These are phyloP conservation scores for Paedocypris sp. DNA, from an alignment of 2,113 vertebrate species.

Conservation along the genomic window DNA sequence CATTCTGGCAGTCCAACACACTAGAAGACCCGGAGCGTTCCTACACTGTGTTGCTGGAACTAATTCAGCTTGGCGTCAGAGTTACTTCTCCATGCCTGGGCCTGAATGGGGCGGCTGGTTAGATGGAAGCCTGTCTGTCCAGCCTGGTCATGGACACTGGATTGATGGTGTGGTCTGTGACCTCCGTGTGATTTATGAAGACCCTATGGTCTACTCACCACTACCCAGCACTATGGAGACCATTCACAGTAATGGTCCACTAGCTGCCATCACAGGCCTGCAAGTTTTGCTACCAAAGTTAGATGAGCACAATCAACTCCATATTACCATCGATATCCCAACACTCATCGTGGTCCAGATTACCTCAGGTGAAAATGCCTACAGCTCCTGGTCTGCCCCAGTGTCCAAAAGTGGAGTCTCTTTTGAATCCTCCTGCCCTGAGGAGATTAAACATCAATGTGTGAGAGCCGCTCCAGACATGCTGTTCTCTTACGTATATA, in stretches of 20 bases:
- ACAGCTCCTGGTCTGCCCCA: slow-evolving; percentile 55
- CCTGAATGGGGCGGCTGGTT: slow-evolving; percentile 58
- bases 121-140: slow-evolving; percentile 43
- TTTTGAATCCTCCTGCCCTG: slow-evolving; percentile 52
- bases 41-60: slow-evolving; percentile 45
- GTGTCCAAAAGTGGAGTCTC: slow-evolving; percentile 43
- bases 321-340: slow-evolving; percentile 43
- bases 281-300: slow-evolving; percentile 48
- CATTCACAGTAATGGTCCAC: slow-evolving; percentile 12
- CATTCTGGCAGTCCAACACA: slow-evolving; percentile 64
- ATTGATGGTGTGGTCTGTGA: slow-evolving; percentile 61
- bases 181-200: slow-evolving; percentile 53
- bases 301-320: slow-evolving; percentile 44
- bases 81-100: slow-evolving; percentile 53
- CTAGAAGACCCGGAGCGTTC: slow-evolving; percentile 43
- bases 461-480: slow-evolving; percentile 27
- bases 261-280: slow-evolving; percentile 36
- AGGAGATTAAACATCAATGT: slow-evolving; percentile 37
- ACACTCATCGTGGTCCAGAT: slow-evolving; percentile 49
- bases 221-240: slow-evolving; percentile 29
- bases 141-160: slow-evolving; percentile 44
- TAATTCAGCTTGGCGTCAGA: slow-evolving; percentile 62
- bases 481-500: slow-evolving; percentile 52
- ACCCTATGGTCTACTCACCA: slow-evolving; percentile 30
- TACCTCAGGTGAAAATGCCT: slow-evolving; percentile 41